phyloP scores from a whole-genome alignment of 2,113 vertebrate genomes.

The Nesospiza acunhae region DNA sequence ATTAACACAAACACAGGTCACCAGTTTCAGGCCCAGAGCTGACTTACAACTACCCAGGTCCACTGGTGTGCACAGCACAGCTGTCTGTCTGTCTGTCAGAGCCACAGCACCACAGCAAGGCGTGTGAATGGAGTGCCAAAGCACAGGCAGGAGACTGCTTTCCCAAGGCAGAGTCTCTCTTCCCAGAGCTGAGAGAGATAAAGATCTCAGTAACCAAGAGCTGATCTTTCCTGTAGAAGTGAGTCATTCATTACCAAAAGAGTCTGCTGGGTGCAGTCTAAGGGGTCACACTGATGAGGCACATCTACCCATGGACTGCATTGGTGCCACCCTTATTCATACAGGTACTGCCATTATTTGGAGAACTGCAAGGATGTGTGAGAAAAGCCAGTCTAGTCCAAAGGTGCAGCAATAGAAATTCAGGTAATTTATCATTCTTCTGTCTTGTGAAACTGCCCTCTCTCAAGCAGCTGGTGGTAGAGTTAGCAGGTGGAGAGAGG shows the following conservation, averaged over 20 bases:
- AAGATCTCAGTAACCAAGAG: not conserved
- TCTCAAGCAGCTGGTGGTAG: not conserved
- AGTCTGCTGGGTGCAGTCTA: rapidly evolving
- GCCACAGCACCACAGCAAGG: rapidly evolving
- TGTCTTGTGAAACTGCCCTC: not conserved
- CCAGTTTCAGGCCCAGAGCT: not conserved
- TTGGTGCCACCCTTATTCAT: not conserved
- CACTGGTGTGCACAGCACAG: no score
- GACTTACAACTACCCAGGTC: not conserved
- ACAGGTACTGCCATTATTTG: not conserved
- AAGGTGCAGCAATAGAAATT: not conserved
- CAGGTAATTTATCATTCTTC: not conserved
- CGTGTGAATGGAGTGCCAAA: not conserved
- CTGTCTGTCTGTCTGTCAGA: not conserved
- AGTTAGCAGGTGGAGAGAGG: not conserved
- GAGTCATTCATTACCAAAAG: not conserved
- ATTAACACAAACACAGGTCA: not conserved
- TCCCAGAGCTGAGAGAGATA: not conserved
- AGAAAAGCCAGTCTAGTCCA: not conserved
- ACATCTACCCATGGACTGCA: not conserved
- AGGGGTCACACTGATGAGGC: not conserved
- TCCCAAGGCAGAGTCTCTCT: not conserved
- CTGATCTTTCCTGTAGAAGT: not conserved
- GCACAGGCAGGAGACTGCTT: not conserved
- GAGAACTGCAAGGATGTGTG: not conserved